These are phyloP conservation scores for Allygus modestus DNA, from an alignment of 2,888 invertebrate species.

Conservation along the genomic window DNA sequence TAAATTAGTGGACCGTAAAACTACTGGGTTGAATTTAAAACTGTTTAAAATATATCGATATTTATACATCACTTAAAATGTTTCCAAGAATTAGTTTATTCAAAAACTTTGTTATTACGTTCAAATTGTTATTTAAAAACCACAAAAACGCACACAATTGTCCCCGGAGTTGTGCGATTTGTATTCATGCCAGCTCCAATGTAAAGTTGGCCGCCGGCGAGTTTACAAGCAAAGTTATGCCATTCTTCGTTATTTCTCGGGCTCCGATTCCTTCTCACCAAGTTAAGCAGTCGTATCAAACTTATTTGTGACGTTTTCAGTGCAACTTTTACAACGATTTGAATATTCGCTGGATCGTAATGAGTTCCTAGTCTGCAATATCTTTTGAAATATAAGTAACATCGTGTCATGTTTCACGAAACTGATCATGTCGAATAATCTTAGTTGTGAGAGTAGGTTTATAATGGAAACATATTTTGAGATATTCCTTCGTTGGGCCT, in stretches of 20 bases:
- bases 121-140: neutral
- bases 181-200: slow-evolving; percentile 5
- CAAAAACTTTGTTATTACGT: neutral
- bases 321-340: slow-evolving; percentile 6
- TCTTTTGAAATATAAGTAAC: too few relatives aligned
- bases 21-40: too few relatives aligned
- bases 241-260: slow-evolving; percentile 28
- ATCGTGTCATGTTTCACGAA: too few relatives aligned
- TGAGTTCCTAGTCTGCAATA: neutral
- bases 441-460: too few relatives aligned
- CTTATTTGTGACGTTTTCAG: slow-evolving; percentile 36
- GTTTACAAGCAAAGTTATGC: slow-evolving; percentile 21
- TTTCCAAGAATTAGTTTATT: too few relatives aligned
- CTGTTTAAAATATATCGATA: too few relatives aligned
- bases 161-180: neutral
- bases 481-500: too few relatives aligned
- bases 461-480: too few relatives aligned
- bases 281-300: slow-evolving; percentile 26
- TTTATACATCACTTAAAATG: too few relatives aligned
- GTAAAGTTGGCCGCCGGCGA: slow-evolving; percentile 27
- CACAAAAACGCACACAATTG: slow-evolving; percentile 1
- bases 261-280: slow-evolving; percentile 24
- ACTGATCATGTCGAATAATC: too few relatives aligned
- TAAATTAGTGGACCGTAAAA: too few relatives aligned
- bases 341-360: slow-evolving; percentile 18